Evolutionary conservation across 2,113 vertebrate genomes (phyloP), one percentile per base, ranked within the genome.

Genomic region (Tichodroma muraria): DNA sequence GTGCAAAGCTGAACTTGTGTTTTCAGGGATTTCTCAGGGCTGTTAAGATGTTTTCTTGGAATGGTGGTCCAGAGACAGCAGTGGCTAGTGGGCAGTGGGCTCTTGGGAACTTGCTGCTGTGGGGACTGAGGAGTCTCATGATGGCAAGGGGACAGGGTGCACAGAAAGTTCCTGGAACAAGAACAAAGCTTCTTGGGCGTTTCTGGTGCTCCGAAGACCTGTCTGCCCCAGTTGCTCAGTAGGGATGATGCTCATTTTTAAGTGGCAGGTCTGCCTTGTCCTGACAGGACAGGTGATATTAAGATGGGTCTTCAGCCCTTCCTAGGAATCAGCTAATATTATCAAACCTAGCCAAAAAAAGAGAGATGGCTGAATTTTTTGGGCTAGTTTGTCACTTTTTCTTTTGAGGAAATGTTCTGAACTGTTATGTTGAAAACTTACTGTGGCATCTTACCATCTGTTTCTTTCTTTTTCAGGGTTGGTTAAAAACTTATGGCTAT

Each of bases 401-500:
- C 57, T 68, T 81, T 83, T 72, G 64, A 92, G 56, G 60, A 87
- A 91, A 38, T 18, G 13, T 88, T 90, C 64, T 63, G 47, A 42
- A 63, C 45, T 85, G 85, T 90, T 82, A 72, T 59, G 22, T 21
- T 90, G 59, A 77, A 83, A 70, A 63, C 33, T 73, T 68, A 50
- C 24, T 0, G 3, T 90, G 79, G 68, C 71, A 44, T 80, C 82
- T 95, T 83, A 88, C 52, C 28, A 64, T 93, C 85, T 95, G 85
- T 89, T 89, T 96, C 54, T 96, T 96, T 93, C 82, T 93, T 91
- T 91, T 92, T 37, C 98, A 99, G 98, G 98, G 98, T 10, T 99
- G 98, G 98, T 80, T 99, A 96, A 99, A 99, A 97, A 98, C 98
- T 94, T 99, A 98, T 3, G 98, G 98, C 81, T 99, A 99, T 97